Percentiles rank a stretch among this genome's conserved stretches.
phyloP scores from a whole-genome alignment of 2,888 invertebrate genomes.

The Aradus depressus region DNA sequence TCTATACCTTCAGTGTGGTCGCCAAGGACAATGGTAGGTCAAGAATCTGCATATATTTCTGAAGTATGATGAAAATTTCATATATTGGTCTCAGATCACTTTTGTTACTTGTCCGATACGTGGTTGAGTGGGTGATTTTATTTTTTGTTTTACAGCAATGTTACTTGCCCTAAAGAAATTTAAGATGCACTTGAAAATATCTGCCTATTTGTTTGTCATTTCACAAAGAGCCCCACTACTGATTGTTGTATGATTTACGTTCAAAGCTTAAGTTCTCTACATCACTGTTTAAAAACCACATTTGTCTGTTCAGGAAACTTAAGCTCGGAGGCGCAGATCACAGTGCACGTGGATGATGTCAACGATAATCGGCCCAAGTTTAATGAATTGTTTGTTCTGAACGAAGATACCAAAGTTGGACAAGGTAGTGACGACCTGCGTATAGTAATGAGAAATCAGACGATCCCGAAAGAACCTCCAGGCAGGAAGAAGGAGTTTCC shows the following conservation, averaged over 20 bases:
- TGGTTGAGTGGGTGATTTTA: too few relatives aligned
- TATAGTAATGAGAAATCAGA: constrained; percentile 27
- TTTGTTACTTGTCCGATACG: too few relatives aligned
- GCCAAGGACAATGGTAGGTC: constrained; percentile 52
- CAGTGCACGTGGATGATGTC: constrained; percentile 59
- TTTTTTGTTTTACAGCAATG: too few relatives aligned
- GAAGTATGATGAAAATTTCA: too few relatives aligned
- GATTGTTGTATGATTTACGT: too few relatives aligned
- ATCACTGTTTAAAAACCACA: neutral
- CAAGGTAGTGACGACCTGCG: constrained; percentile 25
- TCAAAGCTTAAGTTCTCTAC: too few relatives aligned
- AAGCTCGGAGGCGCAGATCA: constrained; percentile 59
- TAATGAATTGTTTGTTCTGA: constrained; percentile 55
- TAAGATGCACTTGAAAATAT: too few relatives aligned
- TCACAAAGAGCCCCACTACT: too few relatives aligned
- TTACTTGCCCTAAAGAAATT: too few relatives aligned
- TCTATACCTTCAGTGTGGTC: constrained; percentile 57
- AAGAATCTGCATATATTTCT: too few relatives aligned
- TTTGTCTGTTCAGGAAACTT: constrained; percentile 47
- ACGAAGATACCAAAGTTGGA: constrained; percentile 45
- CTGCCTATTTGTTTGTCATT: too few relatives aligned
- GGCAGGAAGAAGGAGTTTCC: constrained; percentile 39
- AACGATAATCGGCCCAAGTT: constrained; percentile 71
- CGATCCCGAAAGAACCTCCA: constrained; percentile 20
- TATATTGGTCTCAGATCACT: too few relatives aligned